phyloP scores from a whole-genome alignment of 1,140 invertebrate genomes.

The Anastatus disparis region DNA sequence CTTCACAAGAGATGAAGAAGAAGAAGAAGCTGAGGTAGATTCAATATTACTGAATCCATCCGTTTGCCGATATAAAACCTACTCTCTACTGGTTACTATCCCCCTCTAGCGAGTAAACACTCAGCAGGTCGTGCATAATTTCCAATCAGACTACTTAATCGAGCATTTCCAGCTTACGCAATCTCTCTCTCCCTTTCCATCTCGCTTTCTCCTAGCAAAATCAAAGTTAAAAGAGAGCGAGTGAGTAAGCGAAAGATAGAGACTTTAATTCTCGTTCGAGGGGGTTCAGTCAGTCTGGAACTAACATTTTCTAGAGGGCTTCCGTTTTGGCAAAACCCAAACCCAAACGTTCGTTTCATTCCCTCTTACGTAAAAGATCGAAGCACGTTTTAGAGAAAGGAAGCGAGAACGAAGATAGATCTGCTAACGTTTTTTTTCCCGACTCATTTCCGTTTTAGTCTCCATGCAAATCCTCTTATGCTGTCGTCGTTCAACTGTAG shows the following conservation, averaged over 20 bases:
- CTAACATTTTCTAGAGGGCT: slow-evolving; percentile 19
- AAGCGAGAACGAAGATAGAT: not conserved
- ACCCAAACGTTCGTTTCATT: not conserved
- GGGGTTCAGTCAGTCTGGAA: not conserved
- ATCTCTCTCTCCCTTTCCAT: slow-evolving; percentile 2
- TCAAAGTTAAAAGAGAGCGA: not conserved
- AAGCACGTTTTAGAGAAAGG: not conserved
- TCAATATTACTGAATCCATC: slow-evolving; percentile 27
- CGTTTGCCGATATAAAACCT: slow-evolving; percentile 27
- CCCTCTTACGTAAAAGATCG: slow-evolving; percentile 16
- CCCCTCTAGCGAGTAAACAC: slow-evolving; percentile 25
- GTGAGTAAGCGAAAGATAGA: not conserved
- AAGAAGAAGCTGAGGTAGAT: slow-evolving; percentile 1
- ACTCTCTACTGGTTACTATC: not conserved
- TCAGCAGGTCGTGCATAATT: slow-evolving; percentile 39
- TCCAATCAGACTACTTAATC: slow-evolving; percentile 43
- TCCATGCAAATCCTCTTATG: slow-evolving; percentile 41
- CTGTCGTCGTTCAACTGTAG: not conserved
- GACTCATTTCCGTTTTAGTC: slow-evolving; percentile 37
- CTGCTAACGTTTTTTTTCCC: slow-evolving; percentile 24
- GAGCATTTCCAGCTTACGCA: slow-evolving; percentile 41
- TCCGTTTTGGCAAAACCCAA: slow-evolving; percentile 34
- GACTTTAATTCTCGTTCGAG: slow-evolving; percentile 33
- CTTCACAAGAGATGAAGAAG: not conserved
- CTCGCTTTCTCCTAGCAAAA: not conserved